Evolutionary conservation across 2,797 vertebrate species (phyloP).

Genomic region (Myiotriccus ornatus): DNA sequence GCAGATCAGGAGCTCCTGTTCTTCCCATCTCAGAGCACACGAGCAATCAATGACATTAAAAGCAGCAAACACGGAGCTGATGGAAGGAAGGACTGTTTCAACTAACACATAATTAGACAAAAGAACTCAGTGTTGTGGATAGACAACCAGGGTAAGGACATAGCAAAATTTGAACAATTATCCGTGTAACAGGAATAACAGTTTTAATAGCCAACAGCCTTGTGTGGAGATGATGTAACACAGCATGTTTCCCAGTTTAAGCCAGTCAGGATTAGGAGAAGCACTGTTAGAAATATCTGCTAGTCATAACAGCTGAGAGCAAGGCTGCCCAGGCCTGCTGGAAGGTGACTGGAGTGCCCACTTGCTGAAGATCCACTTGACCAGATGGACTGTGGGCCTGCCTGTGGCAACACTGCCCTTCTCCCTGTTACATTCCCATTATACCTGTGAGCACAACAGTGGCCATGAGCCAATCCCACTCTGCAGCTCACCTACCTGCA

Average conservation of each 20-base stretch:
- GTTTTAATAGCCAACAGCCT: neutral
- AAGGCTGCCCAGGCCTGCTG: neutral
- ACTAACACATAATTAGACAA: neutral
- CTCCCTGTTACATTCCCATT: fast-evolving
- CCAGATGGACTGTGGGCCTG: fast-evolving
- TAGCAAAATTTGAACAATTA: neutral
- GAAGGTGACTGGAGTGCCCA: neutral
- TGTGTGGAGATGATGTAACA: neutral
- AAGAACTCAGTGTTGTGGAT: neutral
- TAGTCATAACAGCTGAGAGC: neutral
- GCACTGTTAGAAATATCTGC: neutral
- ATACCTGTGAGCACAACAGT: fast-evolving
- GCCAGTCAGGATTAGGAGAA: neutral
- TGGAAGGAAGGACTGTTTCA: neutral
- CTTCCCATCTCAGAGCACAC: neutral
- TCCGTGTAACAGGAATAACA: neutral
- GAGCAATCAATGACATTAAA: neutral
- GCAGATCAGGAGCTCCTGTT: neutral
- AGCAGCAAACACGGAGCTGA: neutral
- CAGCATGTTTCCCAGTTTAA: neutral
- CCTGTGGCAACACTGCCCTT: neutral
- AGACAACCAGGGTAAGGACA: neutral
- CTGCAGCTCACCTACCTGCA: fast-evolving
- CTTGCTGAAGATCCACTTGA: neutral
- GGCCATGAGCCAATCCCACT: fast-evolving